A percentile compares a stretch with the other conserved stretches of the same genome.
Evolutionary conservation across 2,888 invertebrate genomes (phyloP).

Genomic region (Hipparchia sbordonii): DNA sequence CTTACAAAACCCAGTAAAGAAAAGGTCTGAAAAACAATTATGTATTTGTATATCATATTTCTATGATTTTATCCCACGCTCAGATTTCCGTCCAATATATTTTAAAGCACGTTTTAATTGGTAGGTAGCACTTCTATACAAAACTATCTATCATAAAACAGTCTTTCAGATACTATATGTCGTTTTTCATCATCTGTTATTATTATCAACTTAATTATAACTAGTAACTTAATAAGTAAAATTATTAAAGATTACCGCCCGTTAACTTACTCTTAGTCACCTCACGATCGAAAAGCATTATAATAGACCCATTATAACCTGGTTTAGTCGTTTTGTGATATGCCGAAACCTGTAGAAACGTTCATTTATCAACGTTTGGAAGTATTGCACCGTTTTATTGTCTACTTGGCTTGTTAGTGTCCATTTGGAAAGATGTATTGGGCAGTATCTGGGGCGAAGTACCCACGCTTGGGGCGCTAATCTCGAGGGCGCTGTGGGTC

Average conservation of each 20-base stretch:
- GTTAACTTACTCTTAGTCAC: not conserved
- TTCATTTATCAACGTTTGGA: constrained; percentile 46
- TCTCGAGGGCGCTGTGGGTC: constrained; percentile 43
- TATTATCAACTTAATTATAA: too few relatives aligned
- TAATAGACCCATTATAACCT: constrained; percentile 28
- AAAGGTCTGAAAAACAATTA: too few relatives aligned
- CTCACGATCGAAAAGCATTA: constrained; percentile 1
- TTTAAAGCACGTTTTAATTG: not conserved
- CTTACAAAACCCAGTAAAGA: too few relatives aligned
- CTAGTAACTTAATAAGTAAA: not conserved
- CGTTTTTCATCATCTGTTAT: constrained; percentile 1
- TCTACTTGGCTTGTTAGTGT: constrained; percentile 56
- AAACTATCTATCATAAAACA: not conserved
- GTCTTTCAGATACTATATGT: not conserved
- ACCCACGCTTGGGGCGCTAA: constrained; percentile 45
- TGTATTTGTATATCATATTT: too few relatives aligned
- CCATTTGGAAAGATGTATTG: constrained; percentile 51
- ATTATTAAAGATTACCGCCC: too few relatives aligned
- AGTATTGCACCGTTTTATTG: constrained; percentile 49
- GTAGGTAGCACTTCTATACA: not conserved
- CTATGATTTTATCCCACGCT: too few relatives aligned
- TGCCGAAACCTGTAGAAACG: constrained; percentile 35
- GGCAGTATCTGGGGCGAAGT: constrained; percentile 45
- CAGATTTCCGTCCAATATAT: too few relatives aligned
- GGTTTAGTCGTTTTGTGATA: constrained; percentile 31